Evolutionary conservation across 2,113 vertebrate genomes (phyloP), one percentile per base, ranked within the genome.

Genomic region (Colinus virginianus): DNA sequence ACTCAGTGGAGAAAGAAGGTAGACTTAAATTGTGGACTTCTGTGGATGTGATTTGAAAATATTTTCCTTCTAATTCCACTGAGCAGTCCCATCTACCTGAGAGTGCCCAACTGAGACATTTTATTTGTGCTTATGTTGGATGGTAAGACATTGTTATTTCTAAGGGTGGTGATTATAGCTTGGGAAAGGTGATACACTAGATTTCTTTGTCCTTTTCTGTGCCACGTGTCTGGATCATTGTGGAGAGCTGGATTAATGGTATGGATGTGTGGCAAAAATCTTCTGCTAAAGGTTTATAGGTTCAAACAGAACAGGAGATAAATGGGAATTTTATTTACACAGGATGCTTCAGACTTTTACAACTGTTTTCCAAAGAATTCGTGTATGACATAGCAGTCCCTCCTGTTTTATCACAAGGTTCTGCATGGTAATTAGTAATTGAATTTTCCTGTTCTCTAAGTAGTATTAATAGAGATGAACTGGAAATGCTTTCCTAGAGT

Each of bases 11-110:
- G 56, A 51, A n/a, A 51, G 15, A 34, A 86, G 45, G 67, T n/a
- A 36, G 21, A 66, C 13, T 78, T 69, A 14, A 67, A 74, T 0
- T 34, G 23, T 25, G 22, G 14, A 25, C 34, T 38, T 0, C 26
- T 1, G 6, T n/a, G 11, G 32, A 32, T 53, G 23, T 15, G 26
- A 64, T 71, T 45, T 81, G 32, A 12, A 51, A 43, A 40, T 10
- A 66, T 92, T 88, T 90, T 3, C 45, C 30, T 79, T 90, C 23
- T 81, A n/a, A 62, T 77, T 19, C 55, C 23, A 17, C 70, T 84
- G 85, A 83, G 49, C 61, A 69, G 8, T 14, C 2, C 11, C 59
- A 2, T 68, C 32, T 56, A 36, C 21, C 53, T 71, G 36, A 78
- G 40, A 76, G 40, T 76, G 61, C 30, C n/a, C 32, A 62, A 2